Percentiles rank a stretch among this genome's conserved stretches.
Evolutionary conservation across 2,797 vertebrate species (phyloP).

Genomic region (Molossus molossus): DNA sequence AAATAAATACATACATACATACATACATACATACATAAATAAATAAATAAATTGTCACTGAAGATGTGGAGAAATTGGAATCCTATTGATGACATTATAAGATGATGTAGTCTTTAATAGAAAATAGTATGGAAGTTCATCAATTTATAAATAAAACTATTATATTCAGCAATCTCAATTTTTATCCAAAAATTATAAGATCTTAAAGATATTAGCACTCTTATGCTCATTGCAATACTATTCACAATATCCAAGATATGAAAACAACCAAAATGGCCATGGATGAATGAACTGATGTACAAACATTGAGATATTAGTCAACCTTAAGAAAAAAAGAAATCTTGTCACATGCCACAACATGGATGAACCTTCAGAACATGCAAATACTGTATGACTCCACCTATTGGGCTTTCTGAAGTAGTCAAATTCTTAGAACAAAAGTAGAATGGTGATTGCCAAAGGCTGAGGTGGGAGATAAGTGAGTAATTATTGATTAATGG

Average conservation of each 20-base stretch:
- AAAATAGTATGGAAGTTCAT: not conserved
- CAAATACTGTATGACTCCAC: not conserved
- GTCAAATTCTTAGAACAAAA: not conserved
- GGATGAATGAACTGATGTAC: not conserved
- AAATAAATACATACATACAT: too few species aligned
- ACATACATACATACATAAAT: too few species aligned
- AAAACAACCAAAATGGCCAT: not conserved
- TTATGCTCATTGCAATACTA: not conserved
- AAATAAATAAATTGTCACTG: not conserved
- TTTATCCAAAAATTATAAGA: not conserved
- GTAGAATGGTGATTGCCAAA: not conserved
- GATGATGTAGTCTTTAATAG: not conserved
- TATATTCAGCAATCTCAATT: not conserved
- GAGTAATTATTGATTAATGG: not conserved
- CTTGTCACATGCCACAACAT: not conserved
- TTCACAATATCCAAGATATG: not conserved
- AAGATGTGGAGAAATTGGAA: not conserved
- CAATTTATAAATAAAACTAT: not conserved
- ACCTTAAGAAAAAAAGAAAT: too few species aligned
- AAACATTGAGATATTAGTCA: not conserved
- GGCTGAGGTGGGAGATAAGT: not conserved
- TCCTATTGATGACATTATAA: not conserved
- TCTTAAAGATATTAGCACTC: not conserved
- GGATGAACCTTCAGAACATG: not conserved
- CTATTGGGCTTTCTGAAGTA: not conserved